Conservation (phyloP, 2,113 vertebrate species). For the Crotophaga sulcirostris region DNA sequence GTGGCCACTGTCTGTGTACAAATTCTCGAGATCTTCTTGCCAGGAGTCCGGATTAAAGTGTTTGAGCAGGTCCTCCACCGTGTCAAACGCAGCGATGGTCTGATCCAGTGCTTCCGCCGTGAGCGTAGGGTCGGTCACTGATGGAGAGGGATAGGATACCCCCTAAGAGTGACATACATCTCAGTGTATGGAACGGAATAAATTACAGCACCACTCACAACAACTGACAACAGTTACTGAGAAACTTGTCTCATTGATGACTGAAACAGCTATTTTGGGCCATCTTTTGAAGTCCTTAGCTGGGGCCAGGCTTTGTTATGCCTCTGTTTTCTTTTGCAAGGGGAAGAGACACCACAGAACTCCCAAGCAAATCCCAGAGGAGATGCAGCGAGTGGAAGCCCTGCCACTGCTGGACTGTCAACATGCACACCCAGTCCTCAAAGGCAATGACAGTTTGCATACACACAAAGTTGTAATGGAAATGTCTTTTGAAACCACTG, state of each 20-base stretch:
- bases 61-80: conserved; percentile 89
- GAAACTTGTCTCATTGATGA: neutral
- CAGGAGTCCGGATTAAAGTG: conserved; percentile 90
- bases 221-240: neutral
- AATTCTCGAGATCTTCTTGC: conserved; percentile 90
- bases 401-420: neutral
- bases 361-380: neutral
- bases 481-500: neutral
- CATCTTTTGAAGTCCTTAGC: conserved; percentile 11
- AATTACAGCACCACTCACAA: conserved; percentile 14
- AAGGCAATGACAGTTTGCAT: neutral
- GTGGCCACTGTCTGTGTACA: conserved; percentile 84
- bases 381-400: neutral
- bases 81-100: conserved; percentile 89
- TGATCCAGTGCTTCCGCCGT: conserved; percentile 85
- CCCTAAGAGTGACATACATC: conserved; percentile 78
- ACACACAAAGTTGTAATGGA: neutral
- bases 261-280: neutral
- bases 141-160: conserved; percentile 69
- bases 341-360: neutral
- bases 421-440: neutral
- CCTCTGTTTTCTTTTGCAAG: neutral
- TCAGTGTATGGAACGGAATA: conserved; percentile 63
- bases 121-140: conserved; percentile 82
- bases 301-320: neutral